Evolutionary conservation across 1,140 invertebrate species (phyloP).

Genomic region (Pachyrhynchus sulphureomaculatus): DNA sequence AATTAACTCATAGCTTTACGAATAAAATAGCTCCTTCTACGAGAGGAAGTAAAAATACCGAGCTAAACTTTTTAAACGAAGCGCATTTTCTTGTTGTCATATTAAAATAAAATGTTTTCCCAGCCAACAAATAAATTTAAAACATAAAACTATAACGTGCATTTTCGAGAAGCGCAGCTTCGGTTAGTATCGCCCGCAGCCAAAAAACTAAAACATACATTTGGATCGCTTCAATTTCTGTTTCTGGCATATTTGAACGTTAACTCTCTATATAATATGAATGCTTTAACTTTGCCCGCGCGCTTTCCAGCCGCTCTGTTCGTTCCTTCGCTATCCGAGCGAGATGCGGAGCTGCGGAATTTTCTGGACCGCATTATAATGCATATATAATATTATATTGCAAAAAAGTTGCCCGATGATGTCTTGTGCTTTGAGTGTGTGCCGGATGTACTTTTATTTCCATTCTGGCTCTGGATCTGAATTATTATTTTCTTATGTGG

Average conservation of each 20-base stretch:
- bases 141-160: neutral
- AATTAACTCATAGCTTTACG: too few species aligned
- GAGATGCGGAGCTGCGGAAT: constrained; percentile 23
- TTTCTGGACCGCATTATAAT: constrained; percentile 48
- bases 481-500: too few species aligned
- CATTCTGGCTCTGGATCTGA: neutral
- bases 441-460: neutral
- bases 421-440: constrained; percentile 18
- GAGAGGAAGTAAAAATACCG: too few species aligned
- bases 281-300: constrained; percentile 49
- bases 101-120: too few species aligned
- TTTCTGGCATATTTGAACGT: constrained; percentile 51
- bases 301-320: constrained; percentile 41
- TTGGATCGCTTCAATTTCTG: constrained; percentile 51
- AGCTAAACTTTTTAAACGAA: too few species aligned
- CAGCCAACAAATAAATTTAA: constrained; percentile 1
- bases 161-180: neutral
- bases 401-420: constrained; percentile 44
- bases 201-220: constrained; percentile 51
- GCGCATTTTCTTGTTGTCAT: too few species aligned
- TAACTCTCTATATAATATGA: constrained; percentile 53
- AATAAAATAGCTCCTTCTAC: too few species aligned
- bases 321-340: constrained; percentile 36
- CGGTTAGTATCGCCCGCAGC: constrained; percentile 2
- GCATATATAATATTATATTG: constrained; percentile 52